Evolutionary conservation across 1,140 invertebrate species (phyloP).

Genomic region (Macrosteles quadrilineatus): DNA sequence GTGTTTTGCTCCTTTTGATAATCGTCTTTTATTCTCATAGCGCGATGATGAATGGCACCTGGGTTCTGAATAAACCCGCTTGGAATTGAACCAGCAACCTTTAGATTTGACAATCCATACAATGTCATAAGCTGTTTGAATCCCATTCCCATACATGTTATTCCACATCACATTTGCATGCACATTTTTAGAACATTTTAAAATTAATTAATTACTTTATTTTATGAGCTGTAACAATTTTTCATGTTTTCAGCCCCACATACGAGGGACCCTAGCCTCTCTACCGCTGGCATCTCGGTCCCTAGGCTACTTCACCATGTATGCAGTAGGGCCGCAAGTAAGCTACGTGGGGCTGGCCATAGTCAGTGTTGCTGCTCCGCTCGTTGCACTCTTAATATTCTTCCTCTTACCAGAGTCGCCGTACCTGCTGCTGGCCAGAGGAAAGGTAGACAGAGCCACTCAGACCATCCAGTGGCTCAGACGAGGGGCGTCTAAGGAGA

Average conservation of each 20-base stretch:
- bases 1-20: no score
- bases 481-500: slow-evolving; percentile 4
- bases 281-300: slow-evolving; percentile 5
- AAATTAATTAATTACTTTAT: no score
- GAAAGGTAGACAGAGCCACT: neutral
- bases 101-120: no score
- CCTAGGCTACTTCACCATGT: slow-evolving; percentile 16
- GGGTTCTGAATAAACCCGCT: no score
- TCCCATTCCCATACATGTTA: no score
- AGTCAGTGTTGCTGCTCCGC: neutral
- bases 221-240: no score
- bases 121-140: no score
- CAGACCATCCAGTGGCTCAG: neutral
- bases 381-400: neutral
- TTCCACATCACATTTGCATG: no score
- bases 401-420: slow-evolving; percentile 12
- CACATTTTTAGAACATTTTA: no score
- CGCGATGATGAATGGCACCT: no score
- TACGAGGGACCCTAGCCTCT: neutral
- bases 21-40: no score
- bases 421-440: neutral
- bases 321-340: neutral
- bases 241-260: neutral
- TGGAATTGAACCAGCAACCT: no score
- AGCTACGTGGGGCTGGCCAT: slow-evolving; percentile 1